Evolutionary conservation across 2,888 invertebrate genomes (phyloP), one percentile per base, ranked within the genome.

Genomic region (Hermaeophaga mercurialis): DNA sequence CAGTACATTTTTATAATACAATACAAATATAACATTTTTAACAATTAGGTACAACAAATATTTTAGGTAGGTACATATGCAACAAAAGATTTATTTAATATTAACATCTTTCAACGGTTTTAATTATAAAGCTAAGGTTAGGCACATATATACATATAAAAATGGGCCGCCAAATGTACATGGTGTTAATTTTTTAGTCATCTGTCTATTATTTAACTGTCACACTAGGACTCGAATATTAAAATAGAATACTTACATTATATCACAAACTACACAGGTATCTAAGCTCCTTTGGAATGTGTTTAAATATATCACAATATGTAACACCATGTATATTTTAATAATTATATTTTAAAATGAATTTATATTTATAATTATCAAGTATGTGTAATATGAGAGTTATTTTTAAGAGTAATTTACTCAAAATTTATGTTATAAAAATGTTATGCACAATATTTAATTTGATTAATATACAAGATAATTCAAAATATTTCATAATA

Each of bases 1-100:
- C 75, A 76, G 76, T 76, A 76, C 75, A 75, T 73, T 66, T 68
- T 68, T 63, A 62, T 54, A 59, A 67, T 70, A 63, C 56, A 57
- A 71, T 73, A 73, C 73, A 75, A 73, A 74, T 73, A 73, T 74
- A 75, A 74, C 73, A 72, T 74, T 65, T 68, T 69, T 71, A 72
- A 73, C 72, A 63, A 67, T 54, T 52, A 52, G 43, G 34, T 52
- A 43, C 52, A 52, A 34, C 34, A 15, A 39, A 52, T 52, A 52
- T 43, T 52, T 52, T 15, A 52, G 43, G 34, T 52, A 39, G 26
- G 26, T 48, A 48, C 39, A 48, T 58, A 56, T 58, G 59, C 59
- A 62, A 62, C 54, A 55, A 52, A 62, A 58, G 41, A 36, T 17
- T 55, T 48, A 56, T 56, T 36, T 9, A 12, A 9, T 49, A 43